Percentiles rank a stretch among this genome's conserved stretches.
Evolutionary conservation across 2,113 vertebrate genomes (phyloP).

Genomic region (Phyllostomus hastatus): DNA sequence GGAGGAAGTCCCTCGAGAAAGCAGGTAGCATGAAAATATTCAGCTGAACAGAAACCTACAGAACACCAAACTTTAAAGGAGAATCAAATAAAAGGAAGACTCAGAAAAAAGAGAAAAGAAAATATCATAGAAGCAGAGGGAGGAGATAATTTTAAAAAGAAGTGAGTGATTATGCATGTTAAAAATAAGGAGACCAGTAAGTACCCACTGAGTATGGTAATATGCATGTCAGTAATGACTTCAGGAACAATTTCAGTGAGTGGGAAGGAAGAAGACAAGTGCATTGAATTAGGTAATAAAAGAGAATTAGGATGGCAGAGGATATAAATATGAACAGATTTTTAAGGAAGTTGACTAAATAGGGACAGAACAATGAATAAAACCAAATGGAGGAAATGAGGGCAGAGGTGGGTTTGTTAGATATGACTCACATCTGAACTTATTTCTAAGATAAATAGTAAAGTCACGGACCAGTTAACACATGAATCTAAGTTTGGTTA

Average conservation of each 20-base stretch:
- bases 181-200: not conserved
- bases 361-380: not conserved
- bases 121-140: not conserved
- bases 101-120: not conserved
- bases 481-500: not conserved
- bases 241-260: not conserved
- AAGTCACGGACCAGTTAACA: not conserved
- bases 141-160: not conserved
- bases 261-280: not conserved
- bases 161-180: not conserved
- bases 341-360: not conserved
- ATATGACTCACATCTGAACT: not conserved
- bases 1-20: not conserved
- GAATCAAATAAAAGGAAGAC: not conserved
- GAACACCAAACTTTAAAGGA: not conserved
- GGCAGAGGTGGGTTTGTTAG: not conserved
- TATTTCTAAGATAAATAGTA: conserved; percentile 6
- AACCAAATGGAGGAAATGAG: not conserved
- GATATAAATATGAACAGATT: not conserved
- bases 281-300: not conserved
- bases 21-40: not conserved
- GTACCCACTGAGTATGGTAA: not conserved
- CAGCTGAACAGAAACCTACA: not conserved
- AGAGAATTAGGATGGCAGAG: not conserved
- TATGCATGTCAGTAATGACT: not conserved